Conservation (phyloP, 1,140 invertebrate genomes). For the Lordiphosa stackelbergi region DNA sequence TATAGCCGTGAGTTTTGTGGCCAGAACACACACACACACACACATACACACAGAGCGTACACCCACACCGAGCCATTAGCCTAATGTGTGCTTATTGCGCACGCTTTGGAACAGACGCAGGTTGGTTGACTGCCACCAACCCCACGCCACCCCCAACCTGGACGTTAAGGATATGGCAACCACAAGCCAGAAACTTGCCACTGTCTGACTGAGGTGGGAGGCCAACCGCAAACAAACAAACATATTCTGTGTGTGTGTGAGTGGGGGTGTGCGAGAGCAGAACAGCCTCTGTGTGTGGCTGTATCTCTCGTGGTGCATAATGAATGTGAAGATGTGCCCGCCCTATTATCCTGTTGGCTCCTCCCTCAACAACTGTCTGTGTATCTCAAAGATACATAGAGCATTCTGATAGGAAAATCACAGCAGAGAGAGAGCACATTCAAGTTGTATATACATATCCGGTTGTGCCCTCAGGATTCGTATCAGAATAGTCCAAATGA, state of each 20-base stretch:
- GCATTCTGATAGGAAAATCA: slow-evolving; percentile 65
- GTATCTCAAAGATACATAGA: slow-evolving; percentile 68
- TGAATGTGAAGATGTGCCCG: slow-evolving; percentile 74
- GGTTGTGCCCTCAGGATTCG: slow-evolving; percentile 54
- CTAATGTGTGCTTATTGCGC: slow-evolving; percentile 74
- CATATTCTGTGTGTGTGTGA: slow-evolving; percentile 14
- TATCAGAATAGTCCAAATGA: slow-evolving; percentile 37
- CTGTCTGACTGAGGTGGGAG: slow-evolving; percentile 40
- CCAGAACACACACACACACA: slow-evolving; percentile 33
- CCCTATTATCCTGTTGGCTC: slow-evolving; percentile 76
- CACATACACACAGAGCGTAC: slow-evolving; percentile 25
- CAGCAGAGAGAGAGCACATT: slow-evolving; percentile 22
- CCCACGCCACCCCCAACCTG: slow-evolving; percentile 12
- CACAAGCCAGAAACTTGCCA: slow-evolving; percentile 45
- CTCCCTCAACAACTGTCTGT: slow-evolving; percentile 53
- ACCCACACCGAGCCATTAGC: slow-evolving; percentile 59
- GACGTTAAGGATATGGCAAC: slow-evolving; percentile 29
- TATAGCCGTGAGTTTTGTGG: slow-evolving; percentile 48
- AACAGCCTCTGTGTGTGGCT: slow-evolving; percentile 28
- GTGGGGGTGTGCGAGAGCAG: slow-evolving; percentile 31
- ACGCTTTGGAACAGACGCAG: slow-evolving; percentile 62
- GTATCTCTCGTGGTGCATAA: slow-evolving; percentile 46
- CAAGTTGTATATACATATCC: not conserved
- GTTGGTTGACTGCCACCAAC: slow-evolving; percentile 31
- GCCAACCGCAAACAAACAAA: slow-evolving; percentile 39